Evolutionary conservation across 2,888 invertebrate genomes (phyloP), one percentile per base, ranked within the genome.

Genomic region (Eugnorisma glareosa): DNA sequence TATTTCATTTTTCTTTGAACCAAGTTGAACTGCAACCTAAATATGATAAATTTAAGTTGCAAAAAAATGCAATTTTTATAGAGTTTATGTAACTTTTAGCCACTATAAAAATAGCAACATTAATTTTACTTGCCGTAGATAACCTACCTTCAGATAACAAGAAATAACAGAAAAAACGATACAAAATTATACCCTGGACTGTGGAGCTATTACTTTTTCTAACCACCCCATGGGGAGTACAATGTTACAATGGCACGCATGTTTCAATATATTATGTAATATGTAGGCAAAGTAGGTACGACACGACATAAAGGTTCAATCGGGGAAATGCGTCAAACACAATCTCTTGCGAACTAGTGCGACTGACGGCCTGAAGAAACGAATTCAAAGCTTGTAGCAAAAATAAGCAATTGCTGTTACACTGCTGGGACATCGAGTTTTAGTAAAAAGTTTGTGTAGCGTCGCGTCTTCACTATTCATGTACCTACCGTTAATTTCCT

Each of bases 131-230:
- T 63, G 24, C 35, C 24, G 11, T 63, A 63, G 63, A 18, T 73
- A 31, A 31, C n/a, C 3, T 37, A 64, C 43, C 10, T 37, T 31
- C n/a, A 35, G n/a, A n/a, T n/a, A n/a, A n/a, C n/a, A n/a, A n/a
- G n/a, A n/a, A n/a, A n/a, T n/a, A n/a, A 40, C 48, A 43, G 18
- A 64, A 64, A 24, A 63, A 57, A 77, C 48, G 28, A 83, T 59
- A 77, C 28, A 48, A 67, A 77, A 64, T 83, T 79, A 77, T 64
- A 68, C 54, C 77, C 83, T 51, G 40, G 24, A 77, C 45, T 64
- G 83, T 68, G 35, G 15, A 82, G 63, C 77, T 68, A 72, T 81
- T 71, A 81, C 51, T 84, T 85, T 73, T 84, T 83, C 28, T 81
- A 74, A 81, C 67, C 40, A 61, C 85, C 61, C 85, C 40, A 6